phyloP scores from a whole-genome alignment of 2,797 vertebrate genomes.

The Oreochromis grahami region DNA sequence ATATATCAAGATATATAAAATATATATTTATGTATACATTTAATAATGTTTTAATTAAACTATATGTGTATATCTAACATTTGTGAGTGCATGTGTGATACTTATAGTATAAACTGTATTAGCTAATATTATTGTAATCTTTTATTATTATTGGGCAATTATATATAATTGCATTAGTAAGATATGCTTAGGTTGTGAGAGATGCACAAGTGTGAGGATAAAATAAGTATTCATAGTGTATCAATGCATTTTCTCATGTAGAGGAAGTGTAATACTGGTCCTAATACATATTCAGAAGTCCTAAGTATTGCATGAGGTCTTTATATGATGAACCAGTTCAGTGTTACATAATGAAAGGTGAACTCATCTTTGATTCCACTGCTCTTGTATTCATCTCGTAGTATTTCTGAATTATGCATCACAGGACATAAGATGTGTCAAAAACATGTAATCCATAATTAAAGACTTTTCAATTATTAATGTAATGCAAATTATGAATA shows the following conservation, averaged over 20 bases:
- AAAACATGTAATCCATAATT: conserved; percentile 5
- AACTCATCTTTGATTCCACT: not conserved
- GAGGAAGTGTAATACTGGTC: not conserved
- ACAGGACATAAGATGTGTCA: conserved; percentile 1
- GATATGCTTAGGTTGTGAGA: not conserved
- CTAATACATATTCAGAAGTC: not conserved
- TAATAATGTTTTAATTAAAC: not conserved
- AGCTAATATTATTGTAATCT: not conserved
- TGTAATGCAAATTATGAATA: not conserved
- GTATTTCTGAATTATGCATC: conserved; percentile 12
- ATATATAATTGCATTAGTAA: not conserved
- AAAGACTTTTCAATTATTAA: conserved; percentile 1
- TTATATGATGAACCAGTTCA: not conserved
- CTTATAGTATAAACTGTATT: not conserved
- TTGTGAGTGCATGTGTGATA: not conserved
- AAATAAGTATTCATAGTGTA: not conserved
- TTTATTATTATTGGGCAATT: not conserved
- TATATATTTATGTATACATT: not conserved
- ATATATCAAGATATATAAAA: not conserved
- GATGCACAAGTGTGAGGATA: not conserved
- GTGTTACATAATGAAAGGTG: not conserved
- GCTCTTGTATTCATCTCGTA: not conserved
- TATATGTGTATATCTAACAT: not conserved
- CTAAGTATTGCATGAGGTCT: not conserved
- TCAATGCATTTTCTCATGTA: not conserved